phyloP scores from a whole-genome alignment of 2,888 invertebrate genomes.

The Herminia tarsipennalis region DNA sequence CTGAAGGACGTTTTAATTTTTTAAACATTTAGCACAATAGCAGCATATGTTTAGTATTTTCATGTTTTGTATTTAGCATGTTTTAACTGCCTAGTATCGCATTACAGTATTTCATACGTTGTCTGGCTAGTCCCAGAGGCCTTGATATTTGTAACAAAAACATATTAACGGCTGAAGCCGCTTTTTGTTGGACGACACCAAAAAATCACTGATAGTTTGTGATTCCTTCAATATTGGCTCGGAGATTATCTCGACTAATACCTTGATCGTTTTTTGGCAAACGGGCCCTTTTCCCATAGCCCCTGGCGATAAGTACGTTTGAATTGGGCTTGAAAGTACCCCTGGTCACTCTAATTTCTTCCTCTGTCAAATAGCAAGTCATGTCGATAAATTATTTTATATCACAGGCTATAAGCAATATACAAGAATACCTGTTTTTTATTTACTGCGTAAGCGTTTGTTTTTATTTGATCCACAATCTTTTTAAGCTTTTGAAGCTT shows the following conservation, averaged over 20 bases:
- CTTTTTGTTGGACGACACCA: constrained; percentile 33
- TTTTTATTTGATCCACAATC: constrained; percentile 9
- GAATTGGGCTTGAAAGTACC: constrained; percentile 72
- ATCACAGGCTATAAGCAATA: constrained; percentile 28
- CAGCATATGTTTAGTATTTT: no score
- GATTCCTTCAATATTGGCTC: constrained; percentile 43
- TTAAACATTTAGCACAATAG: no score
- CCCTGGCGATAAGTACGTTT: constrained; percentile 74
- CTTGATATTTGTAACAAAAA: constrained; percentile 37
- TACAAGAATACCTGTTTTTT: constrained; percentile 26
- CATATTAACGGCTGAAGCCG: constrained; percentile 38
- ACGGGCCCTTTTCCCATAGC: constrained; percentile 64
- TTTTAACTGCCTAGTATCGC: constrained; percentile 38
- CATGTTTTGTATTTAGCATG: no score
- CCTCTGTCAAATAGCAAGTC: constrained; percentile 68
- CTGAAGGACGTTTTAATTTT: no score
- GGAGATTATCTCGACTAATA: constrained; percentile 46
- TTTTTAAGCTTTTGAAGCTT: constrained; percentile 27
- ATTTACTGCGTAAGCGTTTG: constrained; percentile 33
- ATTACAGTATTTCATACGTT: constrained; percentile 32
- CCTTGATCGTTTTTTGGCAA: constrained; percentile 46
- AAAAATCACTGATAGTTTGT: constrained; percentile 34
- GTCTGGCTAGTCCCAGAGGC: constrained; percentile 41
- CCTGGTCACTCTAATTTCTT: constrained; percentile 73
- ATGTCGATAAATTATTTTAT: constrained; percentile 38